Base-by-base conservation (phyloP, 2,113 vertebrate genomes). In the Paramisgurnus dabryanus region DNA sequence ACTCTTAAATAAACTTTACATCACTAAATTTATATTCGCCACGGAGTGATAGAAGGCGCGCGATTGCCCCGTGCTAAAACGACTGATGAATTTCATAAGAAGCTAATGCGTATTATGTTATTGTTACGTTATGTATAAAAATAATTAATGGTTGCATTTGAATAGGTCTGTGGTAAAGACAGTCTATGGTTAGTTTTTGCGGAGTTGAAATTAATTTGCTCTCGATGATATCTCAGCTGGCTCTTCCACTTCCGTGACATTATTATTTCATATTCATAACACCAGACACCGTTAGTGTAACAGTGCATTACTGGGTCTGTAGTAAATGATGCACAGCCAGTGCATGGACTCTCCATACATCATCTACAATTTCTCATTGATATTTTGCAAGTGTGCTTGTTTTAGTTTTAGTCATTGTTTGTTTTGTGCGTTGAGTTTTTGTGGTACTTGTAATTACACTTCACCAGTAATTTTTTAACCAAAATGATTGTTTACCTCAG, bases 231-330 rank as follows among this genome's bases (percentile, higher is more conserved):
- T 67, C 78, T 64, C 58, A 64, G 74, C 45, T 68, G 63, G 43
- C 34, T 61, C 67, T 77, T 68, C 8, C 73, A 76, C 67, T 79
- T 71, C 67, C 67, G 60, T 71, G 61, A 78, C 39, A 39, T 65
- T 49, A 10, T 11, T 22, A 71, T 71, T 72, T 49, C 58, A 72
- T n/a, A 66, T 66, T 58, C 55, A 58, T 65, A 63, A 82, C 22
- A 63, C 55, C 66, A 27, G 27, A 40, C 11, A 12, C 18, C 7
- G 13, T 18, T 65, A 57, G 13, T 12, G 15, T 47, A 3, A 27
- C 3, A 34, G 53, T 40, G 49, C 22, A 50, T 55, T 34, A 39
- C 27, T 57, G 69, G 17, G 39, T 15, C 7, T 34, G 12, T 17
- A 5, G 5, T 58, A 58, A 18, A 58, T 58, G 15, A 58, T 18